Evolutionary conservation across 2,888 invertebrate genomes (phyloP).

Genomic region (Gonocerus acuteangulatus): DNA sequence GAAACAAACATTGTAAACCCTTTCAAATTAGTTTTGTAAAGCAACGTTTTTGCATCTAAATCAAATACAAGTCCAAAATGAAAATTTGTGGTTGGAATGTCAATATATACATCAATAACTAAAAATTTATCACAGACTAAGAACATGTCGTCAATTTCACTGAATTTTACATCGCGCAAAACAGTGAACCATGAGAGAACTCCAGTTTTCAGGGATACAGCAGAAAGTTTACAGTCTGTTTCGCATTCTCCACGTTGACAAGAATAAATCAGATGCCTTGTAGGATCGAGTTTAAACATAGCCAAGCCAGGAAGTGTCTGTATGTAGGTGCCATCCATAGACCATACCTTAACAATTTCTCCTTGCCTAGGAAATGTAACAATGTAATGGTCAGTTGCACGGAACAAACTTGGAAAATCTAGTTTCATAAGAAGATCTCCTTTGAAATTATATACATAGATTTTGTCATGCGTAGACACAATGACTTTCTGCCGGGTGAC

Average conservation of each 20-base stretch:
- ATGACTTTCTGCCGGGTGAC: background rate
- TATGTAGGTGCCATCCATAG: background rate
- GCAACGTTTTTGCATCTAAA: background rate
- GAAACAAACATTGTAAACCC: conserved; percentile 2
- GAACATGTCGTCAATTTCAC: conserved; percentile 10
- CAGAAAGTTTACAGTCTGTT: conserved; percentile 3
- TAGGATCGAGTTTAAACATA: background rate
- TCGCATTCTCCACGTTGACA: background rate
- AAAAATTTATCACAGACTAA: conserved; percentile 13
- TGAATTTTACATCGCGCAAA: background rate
- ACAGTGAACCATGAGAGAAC: background rate
- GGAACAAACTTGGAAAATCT: background rate
- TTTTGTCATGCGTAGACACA: background rate
- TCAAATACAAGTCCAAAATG: conserved; percentile 3
- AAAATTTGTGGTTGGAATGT: background rate
- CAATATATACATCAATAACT: conserved; percentile 5
- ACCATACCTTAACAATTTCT: background rate
- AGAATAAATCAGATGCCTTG: background rate
- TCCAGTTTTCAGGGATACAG: conserved; percentile 2
- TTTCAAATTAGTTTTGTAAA: background rate
- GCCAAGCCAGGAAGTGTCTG: background rate
- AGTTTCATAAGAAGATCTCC: background rate
- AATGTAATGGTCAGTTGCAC: conserved; percentile 9
- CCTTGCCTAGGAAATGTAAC: conserved; percentile 5
- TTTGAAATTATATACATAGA: background rate